Conservation (phyloP, 2,888 invertebrate species). For the Ceramica pisi region DNA sequence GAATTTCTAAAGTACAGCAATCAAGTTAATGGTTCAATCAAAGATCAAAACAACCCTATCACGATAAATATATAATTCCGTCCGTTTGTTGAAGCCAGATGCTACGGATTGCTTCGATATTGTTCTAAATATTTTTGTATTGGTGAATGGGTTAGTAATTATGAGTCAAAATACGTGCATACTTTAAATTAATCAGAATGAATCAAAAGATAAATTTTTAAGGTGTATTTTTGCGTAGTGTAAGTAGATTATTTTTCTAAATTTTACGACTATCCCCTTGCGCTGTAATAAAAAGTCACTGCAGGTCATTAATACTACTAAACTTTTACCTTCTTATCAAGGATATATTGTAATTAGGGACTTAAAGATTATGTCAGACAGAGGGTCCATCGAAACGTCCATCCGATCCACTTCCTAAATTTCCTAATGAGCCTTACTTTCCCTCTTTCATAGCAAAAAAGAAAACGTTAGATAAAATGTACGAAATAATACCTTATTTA, state of each 20-base stretch:
- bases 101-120: slow-evolving; percentile 66
- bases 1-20: slow-evolving; percentile 89
- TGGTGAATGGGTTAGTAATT: slow-evolving; percentile 36
- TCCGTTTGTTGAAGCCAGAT: slow-evolving; percentile 73
- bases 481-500: slow-evolving; percentile 19
- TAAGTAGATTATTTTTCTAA: neutral
- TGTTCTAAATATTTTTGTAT: slow-evolving; percentile 55
- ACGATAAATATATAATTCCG: slow-evolving; percentile 83
- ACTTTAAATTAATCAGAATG: neutral
- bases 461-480: neutral
- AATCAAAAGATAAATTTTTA: neutral
- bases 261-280: neutral
- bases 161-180: neutral
- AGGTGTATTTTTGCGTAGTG: neutral
- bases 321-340: neutral
- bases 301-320: neutral
- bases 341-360: neutral
- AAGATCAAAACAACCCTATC: slow-evolving; percentile 88
- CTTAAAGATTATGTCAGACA: neutral
- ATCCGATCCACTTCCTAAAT: slow-evolving; percentile 15
- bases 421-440: slow-evolving; percentile 16
- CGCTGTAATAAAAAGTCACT: neutral
- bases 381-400: neutral
- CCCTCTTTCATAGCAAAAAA: neutral
- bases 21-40: slow-evolving; percentile 89